A percentile compares a stretch with the other conserved stretches of the same genome.
Conservation (phyloP, 2,797 vertebrate species). For the Tapirus indicus region DNA sequence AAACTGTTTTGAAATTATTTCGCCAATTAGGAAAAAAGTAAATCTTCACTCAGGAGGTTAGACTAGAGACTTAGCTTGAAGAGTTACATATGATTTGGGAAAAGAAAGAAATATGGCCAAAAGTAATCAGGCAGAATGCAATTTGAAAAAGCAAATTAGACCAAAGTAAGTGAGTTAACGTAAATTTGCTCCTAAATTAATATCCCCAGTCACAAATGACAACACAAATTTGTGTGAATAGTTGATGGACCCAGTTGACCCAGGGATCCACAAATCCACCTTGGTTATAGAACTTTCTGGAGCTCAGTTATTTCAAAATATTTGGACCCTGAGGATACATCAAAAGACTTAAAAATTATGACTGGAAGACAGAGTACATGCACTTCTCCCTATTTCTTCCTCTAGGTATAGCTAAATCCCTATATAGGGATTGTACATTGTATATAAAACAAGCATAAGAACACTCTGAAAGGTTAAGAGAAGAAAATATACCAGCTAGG, state of each 20-base stretch:
- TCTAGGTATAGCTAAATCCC: neutral
- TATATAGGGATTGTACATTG: neutral
- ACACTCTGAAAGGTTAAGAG: neutral
- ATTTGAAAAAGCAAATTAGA: slow-evolving; percentile 29
- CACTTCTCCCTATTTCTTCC: neutral
- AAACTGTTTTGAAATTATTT: slow-evolving; percentile 34
- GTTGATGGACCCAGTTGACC: neutral
- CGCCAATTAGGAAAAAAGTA: neutral
- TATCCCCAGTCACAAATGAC: neutral
- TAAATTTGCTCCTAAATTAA: slow-evolving; percentile 36
- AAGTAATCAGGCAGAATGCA: neutral
- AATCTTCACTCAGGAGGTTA: neutral
- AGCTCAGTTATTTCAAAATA: slow-evolving; percentile 12
- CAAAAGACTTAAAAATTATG: neutral
- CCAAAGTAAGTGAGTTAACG: neutral
- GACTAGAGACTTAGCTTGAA: neutral
- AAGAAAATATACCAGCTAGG: neutral
- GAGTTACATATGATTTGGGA: neutral
- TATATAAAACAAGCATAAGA: neutral
- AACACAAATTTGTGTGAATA: neutral
- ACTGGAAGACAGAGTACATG: neutral
- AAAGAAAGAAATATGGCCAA: slow-evolving; percentile 20
- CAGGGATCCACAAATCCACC: neutral
- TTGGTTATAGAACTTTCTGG: neutral
- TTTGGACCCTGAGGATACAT: neutral